Evolutionary conservation across 1,140 invertebrate species (phyloP), one percentile per base, ranked within the genome.

Genomic region (Monochamus saltuarius): DNA sequence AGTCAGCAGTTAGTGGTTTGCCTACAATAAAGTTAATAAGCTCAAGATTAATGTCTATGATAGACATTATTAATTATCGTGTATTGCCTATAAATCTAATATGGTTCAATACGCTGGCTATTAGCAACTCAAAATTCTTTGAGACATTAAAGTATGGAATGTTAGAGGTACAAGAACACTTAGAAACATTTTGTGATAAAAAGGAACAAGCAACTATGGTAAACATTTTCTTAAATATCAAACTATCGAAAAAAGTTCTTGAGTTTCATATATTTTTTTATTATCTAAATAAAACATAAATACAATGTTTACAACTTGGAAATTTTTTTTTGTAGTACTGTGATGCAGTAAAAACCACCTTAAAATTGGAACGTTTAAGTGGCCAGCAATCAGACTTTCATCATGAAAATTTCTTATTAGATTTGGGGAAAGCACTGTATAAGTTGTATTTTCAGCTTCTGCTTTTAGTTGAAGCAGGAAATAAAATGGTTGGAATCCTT

Each of bases 401-500:
- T 9, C 69, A 82, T 14, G 84, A 87, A 56, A 85, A 90, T 64
- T 84, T 85, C 67, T 73, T 87, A 1, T 65, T 88, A 8, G 90
- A 94, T 61, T 75, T 96, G 22, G 94, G 92, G 13, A 85, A 89
- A 66, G 85, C 88, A 46, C 79, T 97, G 8, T 97, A 97, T 77
- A 95, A 95, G 73, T 81, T 98, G 3, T 92, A 97, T 73, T 97
- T 98, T 71, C 96, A 98, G 74, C 80, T 98, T 10, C 78, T 97
- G 8, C 76, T 97, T 17, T 79, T 99, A 2, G 85, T 96, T 46
- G 95, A 98, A 78, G 91, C 91, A 13, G 94, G 92, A 66, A 89
- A 91, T 70, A 97, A 97, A 79, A 89, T 98, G 83, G 81, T 95
- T 51, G 76, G 79, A 0, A 80, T 84, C 0, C 76, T 90, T n/a